Conservation (phyloP, 1,140 invertebrate species). For the Drosophila cardini region DNA sequence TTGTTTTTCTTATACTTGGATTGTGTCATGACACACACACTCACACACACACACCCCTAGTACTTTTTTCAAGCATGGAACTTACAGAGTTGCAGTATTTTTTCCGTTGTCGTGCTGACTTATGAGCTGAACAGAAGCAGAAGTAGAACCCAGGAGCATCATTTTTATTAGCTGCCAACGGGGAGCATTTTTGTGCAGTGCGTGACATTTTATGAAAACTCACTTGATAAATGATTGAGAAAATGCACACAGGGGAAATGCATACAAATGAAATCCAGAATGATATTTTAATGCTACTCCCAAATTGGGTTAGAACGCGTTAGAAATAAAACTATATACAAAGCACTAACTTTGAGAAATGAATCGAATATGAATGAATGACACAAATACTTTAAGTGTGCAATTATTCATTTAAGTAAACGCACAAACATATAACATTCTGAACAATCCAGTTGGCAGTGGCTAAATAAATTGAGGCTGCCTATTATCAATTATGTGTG, state of each 20-base stretch:
- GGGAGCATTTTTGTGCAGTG: slow-evolving; percentile 62
- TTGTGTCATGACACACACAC: slow-evolving; percentile 68
- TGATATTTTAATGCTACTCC: slow-evolving; percentile 51
- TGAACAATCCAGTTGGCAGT: not conserved
- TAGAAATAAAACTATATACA: slow-evolving; percentile 18
- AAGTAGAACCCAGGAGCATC: slow-evolving; percentile 43
- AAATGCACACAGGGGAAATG: slow-evolving; percentile 30
- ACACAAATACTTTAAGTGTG: not conserved
- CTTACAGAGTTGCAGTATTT: slow-evolving; percentile 50
- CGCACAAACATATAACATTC: not conserved
- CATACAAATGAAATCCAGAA: slow-evolving; percentile 36
- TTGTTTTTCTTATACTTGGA: slow-evolving; percentile 33
- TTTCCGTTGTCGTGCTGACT: slow-evolving; percentile 47
- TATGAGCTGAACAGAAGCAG: slow-evolving; percentile 32
- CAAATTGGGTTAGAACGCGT: slow-evolving; percentile 61
- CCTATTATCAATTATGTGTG: slow-evolving; percentile 56
- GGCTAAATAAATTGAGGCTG: slow-evolving; percentile 12
- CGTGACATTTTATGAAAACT: slow-evolving; percentile 78
- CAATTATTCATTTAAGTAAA: slow-evolving; percentile 2
- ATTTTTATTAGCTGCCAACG: slow-evolving; percentile 66
- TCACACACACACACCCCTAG: slow-evolving; percentile 4
- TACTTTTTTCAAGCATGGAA: slow-evolving; percentile 4
- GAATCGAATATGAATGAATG: slow-evolving; percentile 2
- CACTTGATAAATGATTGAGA: slow-evolving; percentile 77
- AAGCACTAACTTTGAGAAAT: slow-evolving; percentile 14